Base-by-base conservation (phyloP, 35 echinoderm and acorn worm species). In the Ptychodera flava region DNA sequence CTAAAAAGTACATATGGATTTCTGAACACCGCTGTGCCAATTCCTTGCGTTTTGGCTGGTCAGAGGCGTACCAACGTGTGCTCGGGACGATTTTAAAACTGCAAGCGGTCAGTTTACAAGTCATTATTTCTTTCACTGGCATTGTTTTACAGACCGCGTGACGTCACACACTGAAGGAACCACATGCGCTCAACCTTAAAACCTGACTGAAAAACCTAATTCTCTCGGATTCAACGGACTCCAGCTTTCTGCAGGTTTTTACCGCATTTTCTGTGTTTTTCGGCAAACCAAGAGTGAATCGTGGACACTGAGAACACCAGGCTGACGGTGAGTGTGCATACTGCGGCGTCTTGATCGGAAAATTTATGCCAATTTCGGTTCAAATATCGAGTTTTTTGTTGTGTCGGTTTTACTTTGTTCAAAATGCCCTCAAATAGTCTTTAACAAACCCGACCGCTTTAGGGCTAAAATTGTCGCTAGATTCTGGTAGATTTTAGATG, bases 331-430 rank as follows among this genome's bases (percentile, higher is more conserved):
- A 64, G 45, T 64, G 45, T 64, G 22, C 22, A 22, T 64, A 12
- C 22, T 64, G 45, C 22, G 6, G 45, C 22, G 6, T 64, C 6
- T 64, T 64, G 45, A 64, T 64, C 45, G 45, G 45, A 64, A 64
- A 64, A 64, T 64, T 64, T 64, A 64, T 64, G 45, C 45, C 45
- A 64, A 64, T 64, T 64, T 64, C 45, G 45, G 45, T 64, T 64
- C 45, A 64, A 64, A 64, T 64, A 64, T 64, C 45, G 45, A 64
- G 45, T 64, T 64, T 64, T 64, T 64, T 64, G 45, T 64, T 64
- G 45, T 64, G 45, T 12, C 22, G 6, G 45, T 64, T 12, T 64
- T 64, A 64, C 45, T 64, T 64, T 64, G 45, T 64, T 64, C 45
- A 64, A 64, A 64, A 64, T 64, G 45, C 45, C 45, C 45, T 64